phyloP scores from a whole-genome alignment of 2,113 vertebrate genomes.

The Micronisus gabar region DNA sequence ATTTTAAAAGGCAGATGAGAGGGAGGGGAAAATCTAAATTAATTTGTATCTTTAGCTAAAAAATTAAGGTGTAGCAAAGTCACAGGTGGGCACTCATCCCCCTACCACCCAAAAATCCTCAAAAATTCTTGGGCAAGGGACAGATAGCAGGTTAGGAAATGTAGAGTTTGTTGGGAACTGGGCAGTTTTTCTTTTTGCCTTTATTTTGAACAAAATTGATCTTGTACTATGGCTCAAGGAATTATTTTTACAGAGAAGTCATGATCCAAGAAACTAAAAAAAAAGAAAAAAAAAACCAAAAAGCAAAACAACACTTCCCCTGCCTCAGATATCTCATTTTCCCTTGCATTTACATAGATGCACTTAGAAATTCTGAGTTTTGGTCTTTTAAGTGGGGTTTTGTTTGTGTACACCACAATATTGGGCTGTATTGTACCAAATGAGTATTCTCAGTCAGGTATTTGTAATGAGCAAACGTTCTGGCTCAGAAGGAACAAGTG shows the following conservation, averaged over 20 bases:
- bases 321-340: not conserved
- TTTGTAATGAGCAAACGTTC: not conserved
- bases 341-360: not conserved
- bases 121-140: not conserved
- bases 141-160: not conserved
- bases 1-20: not conserved
- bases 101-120: not conserved
- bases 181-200: not conserved
- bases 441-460: not conserved
- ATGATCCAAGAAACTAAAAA: not conserved
- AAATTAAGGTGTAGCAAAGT: not conserved
- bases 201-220: not conserved
- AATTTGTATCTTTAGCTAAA: not conserved
- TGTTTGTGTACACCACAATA: not conserved
- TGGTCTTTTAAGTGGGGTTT: not conserved
- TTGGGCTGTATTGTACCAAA: not conserved
- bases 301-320: not conserved
- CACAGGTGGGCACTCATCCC: not conserved
- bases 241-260: not conserved
- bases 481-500: not conserved
- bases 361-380: not conserved
- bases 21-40: not conserved
- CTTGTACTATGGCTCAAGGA: not conserved
- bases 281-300: not conserved
- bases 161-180: not conserved